These are phyloP conservation scores for Oryzias javanicus DNA, from an alignment of 2,113 vertebrate species.

Conservation along the genomic window DNA sequence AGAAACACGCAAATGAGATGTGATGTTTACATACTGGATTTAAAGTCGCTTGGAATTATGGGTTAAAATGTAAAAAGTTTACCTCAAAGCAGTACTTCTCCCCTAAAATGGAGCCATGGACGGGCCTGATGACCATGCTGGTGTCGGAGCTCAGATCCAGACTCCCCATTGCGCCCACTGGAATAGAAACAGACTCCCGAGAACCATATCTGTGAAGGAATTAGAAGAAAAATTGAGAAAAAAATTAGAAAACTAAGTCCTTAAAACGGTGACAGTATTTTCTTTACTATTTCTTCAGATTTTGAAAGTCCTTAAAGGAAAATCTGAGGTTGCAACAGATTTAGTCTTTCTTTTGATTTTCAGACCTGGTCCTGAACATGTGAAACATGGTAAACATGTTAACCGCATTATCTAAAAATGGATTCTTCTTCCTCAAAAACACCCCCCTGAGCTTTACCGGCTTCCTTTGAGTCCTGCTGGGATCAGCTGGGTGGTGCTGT, in stretches of 20 bases:
- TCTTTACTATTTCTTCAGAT: too few relatives aligned
- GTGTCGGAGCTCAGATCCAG: constrained; percentile 83
- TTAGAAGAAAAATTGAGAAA: background rate
- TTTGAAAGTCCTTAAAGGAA: too few relatives aligned
- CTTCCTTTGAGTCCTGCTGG: constrained; percentile 53
- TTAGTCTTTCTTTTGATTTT: too few relatives aligned
- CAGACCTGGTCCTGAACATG: too few relatives aligned
- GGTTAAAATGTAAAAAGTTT: constrained; percentile 1
- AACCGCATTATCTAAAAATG: too few relatives aligned
- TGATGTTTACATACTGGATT: too few relatives aligned
- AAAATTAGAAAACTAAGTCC: too few relatives aligned
- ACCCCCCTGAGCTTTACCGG: constrained; percentile 44
- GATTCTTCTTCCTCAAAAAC: background rate
- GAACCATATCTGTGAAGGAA: constrained; percentile 72
- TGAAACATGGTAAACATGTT: too few relatives aligned
- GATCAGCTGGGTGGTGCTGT: constrained; percentile 65
- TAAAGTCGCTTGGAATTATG: too few relatives aligned
- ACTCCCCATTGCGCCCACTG: constrained; percentile 66
- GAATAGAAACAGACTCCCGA: constrained; percentile 80
- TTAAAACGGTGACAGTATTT: too few relatives aligned
- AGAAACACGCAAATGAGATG: too few relatives aligned
- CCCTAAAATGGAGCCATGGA: constrained; percentile 90
- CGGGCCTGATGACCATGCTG: constrained; percentile 81
- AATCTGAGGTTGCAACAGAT: too few relatives aligned
- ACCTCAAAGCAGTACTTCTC: constrained; percentile 95